Evolutionary conservation across 2,113 vertebrate species (phyloP), one percentile per base, ranked within the genome.

Genomic region (Collichthys lucidus): DNA sequence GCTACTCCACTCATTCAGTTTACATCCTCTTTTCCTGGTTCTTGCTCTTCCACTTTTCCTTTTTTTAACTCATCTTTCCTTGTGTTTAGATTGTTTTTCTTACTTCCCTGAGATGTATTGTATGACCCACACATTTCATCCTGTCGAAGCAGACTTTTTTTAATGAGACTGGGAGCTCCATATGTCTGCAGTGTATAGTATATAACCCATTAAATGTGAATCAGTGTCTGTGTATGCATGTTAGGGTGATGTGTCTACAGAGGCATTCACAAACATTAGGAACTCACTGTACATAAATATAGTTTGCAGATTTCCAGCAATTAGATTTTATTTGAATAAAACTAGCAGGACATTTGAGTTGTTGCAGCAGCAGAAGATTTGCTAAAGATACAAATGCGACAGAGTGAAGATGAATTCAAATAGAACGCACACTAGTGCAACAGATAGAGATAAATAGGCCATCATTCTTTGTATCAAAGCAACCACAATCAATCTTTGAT

Each of bases 401-500:
- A 72, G 19, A 71, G 19, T 20, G 31, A 12, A 60, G 31, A 57
- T 50, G 0, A 35, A 56, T 11, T 56, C 6, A 19, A 26, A n/a
- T 4, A 20, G 15, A 56, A 17, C 19, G 55, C 52, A 50, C 40
- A 16, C 42, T 57, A n/a, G 31, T 35, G 31, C 31, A 61, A 12
- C 16, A 63, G 24, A 55, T 55, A 50, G 53, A 70, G 26, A 75
- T 46, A 71, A 64, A 80, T 66, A 74, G 26, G 12, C 29, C 12
- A 52, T 46, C 19, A 68, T 22, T 42, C 4, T 52, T 52, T 52
- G 26, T 6, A 0, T 40, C 22, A 63, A 59, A 53, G 63, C 20
- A 4, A 56, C 19, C 46, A n/a, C 11, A 19, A 63, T 64, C 29
- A 63, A 42, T 64, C 64, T 63, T 35, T 66, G 42, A 82, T 60